Base-by-base conservation (phyloP, 1,140 invertebrate genomes). In the Drosophila pandora region DNA sequence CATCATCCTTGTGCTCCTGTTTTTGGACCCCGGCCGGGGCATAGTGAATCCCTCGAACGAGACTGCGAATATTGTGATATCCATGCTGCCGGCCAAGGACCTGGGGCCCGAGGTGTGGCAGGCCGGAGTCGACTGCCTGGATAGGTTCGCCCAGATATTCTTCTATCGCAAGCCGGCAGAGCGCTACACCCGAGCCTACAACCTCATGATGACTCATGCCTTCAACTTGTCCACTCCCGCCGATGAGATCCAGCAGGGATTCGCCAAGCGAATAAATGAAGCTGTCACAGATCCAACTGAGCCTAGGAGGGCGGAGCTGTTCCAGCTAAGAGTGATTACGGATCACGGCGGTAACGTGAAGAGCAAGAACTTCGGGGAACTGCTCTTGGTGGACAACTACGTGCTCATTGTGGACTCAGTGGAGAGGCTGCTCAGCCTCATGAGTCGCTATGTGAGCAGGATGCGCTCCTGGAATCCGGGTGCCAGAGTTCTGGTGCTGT, bases 381-480 rank as follows among this genome's bases (percentile, higher is more conserved):
- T 89, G 9, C 62, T 91, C 2, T 52, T 76, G 37, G 41, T 75
- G 2, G 88, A 90, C 50, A 89, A 83, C 65, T 91, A 91, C 47
- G 71, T 91, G 2, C 83, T 91, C 22, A 41, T 90, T 0, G 65
- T 85, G 12, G 85, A 91, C 58, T 71, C 62, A 1, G 43, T 83
- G 47, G 54, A 73, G 5, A 57, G 73, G 0, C 28, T 91, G 8
- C 52, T 53, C 0, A 34, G n/a, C 0, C 58, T 90, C 1, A 71
- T 92, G 75, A n/a, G 10, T 0, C 22, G 55, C 0, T 74, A 67
- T 32, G 54, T 89, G 1, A 82, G 62, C 30, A 41, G 61, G 10
- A 85, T 71, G 50, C 43, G 65, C 7, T 90, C 91, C 0, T 92
- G 90, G 88, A 92, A 92, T 56, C 91, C 90, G 0, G 91, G 90